A percentile compares a stretch with the other conserved stretches of the same genome.
These are phyloP conservation scores for Drosophila arawakana DNA, from an alignment of 1,140 invertebrate genomes.

Conservation along the genomic window DNA sequence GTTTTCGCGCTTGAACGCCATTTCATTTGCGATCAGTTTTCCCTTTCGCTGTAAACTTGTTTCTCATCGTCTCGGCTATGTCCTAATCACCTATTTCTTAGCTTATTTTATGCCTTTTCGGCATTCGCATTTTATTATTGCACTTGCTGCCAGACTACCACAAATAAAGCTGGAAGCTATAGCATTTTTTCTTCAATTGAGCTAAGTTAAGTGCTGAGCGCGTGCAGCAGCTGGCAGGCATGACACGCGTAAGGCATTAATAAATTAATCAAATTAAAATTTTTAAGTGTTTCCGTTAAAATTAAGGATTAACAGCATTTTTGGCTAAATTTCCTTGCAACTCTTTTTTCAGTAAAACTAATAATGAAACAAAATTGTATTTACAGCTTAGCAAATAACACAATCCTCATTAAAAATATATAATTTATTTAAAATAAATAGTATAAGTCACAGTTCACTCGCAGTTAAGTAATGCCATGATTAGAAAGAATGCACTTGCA, in stretches of 20 bases:
- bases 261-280: too few species aligned
- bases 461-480: too few species aligned
- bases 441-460: too few species aligned
- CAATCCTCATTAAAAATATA: too few species aligned
- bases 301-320: too few species aligned
- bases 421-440: too few species aligned
- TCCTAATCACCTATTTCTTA: slow-evolving; percentile 73
- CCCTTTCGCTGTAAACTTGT: slow-evolving; percentile 74
- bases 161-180: slow-evolving; percentile 35
- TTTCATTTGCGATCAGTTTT: slow-evolving; percentile 70
- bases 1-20: slow-evolving; percentile 30
- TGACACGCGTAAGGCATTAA: too few species aligned
- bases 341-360: too few species aligned
- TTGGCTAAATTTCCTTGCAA: too few species aligned
- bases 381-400: too few species aligned
- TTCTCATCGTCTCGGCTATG: slow-evolving; percentile 43
- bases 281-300: too few species aligned
- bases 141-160: slow-evolving; percentile 28
- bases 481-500: not conserved
- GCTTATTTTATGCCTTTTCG: slow-evolving; percentile 35
- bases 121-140: slow-evolving; percentile 44
- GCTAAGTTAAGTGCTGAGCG: not conserved
- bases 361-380: too few species aligned
- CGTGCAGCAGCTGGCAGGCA: not conserved
- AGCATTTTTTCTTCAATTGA: slow-evolving; percentile 33